These are phyloP conservation scores for Phenganax stokvisi DNA, from an alignment of 92 coral and sea anemone genomes.

Conservation along the genomic window DNA sequence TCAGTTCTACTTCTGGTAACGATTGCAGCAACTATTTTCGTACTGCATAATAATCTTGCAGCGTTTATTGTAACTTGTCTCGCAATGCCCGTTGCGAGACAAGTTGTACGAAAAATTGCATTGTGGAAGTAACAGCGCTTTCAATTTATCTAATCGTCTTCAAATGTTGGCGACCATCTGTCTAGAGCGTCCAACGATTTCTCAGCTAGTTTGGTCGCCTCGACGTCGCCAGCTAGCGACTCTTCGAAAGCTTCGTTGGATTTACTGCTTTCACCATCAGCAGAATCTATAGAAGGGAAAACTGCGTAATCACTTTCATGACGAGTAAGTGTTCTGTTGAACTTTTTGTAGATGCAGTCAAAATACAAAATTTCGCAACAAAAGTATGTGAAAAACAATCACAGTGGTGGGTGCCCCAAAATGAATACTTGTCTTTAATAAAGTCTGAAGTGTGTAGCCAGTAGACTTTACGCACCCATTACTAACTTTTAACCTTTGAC, in stretches of 20 bases:
- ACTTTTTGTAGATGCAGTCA: too few relatives aligned
- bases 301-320: neutral
- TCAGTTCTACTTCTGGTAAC: too few relatives aligned
- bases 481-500: too few relatives aligned
- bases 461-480: too few relatives aligned
- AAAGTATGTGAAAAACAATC: neutral
- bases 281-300: neutral
- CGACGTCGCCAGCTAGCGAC: conserved; percentile 58
- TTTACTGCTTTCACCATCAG: conserved; percentile 47
- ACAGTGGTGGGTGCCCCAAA: neutral
- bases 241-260: conserved; percentile 62
- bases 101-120: too few relatives aligned
- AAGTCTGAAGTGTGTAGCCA: too few relatives aligned
- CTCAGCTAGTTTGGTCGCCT: conserved; percentile 81
- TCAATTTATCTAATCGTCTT: conserved; percentile 3
- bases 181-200: conserved; percentile 76
- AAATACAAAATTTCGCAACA: too few relatives aligned
- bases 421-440: neutral
- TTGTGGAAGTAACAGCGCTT: too few relatives aligned
- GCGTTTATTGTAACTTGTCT: too few relatives aligned
- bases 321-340: neutral
- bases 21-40: too few relatives aligned
- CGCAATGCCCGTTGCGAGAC: too few relatives aligned
- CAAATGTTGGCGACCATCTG: conserved; percentile 59
- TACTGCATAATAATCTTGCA: too few relatives aligned